phyloP scores from a whole-genome alignment of 2,797 vertebrate species.

The Pampus argenteus region DNA sequence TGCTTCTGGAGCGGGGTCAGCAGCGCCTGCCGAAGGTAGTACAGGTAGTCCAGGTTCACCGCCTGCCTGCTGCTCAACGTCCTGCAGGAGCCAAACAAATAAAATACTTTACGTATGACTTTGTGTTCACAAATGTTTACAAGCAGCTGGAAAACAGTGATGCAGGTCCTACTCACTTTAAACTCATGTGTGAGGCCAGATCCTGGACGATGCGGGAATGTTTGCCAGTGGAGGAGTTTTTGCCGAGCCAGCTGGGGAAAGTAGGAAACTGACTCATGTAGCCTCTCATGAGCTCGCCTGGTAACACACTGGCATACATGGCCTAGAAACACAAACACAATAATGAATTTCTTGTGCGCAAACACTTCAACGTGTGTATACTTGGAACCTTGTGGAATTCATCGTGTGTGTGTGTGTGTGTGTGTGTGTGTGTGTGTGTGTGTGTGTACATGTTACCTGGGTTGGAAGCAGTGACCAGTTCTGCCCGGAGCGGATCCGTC shows the following conservation, averaged over 20 bases:
- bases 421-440: neutral
- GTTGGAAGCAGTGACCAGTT: constrained; percentile 96
- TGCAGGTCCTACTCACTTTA: constrained; percentile 85
- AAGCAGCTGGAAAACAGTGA: neutral
- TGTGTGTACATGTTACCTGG: constrained; percentile 84
- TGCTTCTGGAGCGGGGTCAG: constrained; percentile 86
- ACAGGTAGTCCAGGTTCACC: constrained; percentile 93
- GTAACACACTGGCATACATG: constrained; percentile 96
- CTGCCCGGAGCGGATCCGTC: constrained; percentile 91
- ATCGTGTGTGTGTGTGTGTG: too few species aligned
- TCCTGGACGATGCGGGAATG: constrained; percentile 93
- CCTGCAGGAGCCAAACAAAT: constrained; percentile 60
- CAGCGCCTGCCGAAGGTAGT: constrained; percentile 87
- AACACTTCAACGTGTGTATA: neutral
- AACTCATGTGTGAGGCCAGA: constrained; percentile 93
- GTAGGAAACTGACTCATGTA: constrained; percentile 93
- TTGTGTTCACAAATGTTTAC: neutral
- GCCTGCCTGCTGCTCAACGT: constrained; percentile 90
- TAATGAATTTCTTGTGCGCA: neutral
- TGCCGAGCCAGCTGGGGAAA: constrained; percentile 97
- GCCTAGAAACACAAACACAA: constrained; percentile 82
- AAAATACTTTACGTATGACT: neutral
- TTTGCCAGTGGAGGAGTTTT: constrained; percentile 91
- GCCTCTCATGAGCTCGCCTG: constrained; percentile 97
- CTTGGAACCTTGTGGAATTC: neutral